Evolutionary conservation across 2,888 invertebrate species (phyloP).

Genomic region (Tenodera sinensis): DNA sequence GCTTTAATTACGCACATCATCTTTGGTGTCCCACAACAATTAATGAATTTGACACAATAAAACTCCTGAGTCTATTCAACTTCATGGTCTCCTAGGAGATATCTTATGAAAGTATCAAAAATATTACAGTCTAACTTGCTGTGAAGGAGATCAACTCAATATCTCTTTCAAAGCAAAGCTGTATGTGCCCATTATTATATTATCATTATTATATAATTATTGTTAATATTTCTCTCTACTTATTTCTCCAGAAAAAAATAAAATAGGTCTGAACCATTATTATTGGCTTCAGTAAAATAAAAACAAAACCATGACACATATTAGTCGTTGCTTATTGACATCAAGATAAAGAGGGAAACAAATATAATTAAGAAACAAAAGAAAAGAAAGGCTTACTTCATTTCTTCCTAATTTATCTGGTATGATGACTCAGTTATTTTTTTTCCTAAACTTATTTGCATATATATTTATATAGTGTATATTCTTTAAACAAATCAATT

Average conservation of each 20-base stretch:
- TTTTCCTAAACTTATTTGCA: conserved; percentile 5
- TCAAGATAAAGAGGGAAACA: not conserved
- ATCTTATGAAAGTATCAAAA: conserved; percentile 56
- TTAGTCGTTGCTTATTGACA: conserved; percentile 9
- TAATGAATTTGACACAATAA: not conserved
- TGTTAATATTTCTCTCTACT: not conserved
- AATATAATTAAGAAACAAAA: conserved; percentile 9
- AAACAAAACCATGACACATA: not conserved
- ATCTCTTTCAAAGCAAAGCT: conserved; percentile 12
- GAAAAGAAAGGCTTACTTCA: not conserved
- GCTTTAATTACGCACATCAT: not conserved
- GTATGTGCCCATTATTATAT: conserved; percentile 18
- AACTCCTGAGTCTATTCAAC: not conserved
- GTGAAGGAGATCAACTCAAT: conserved; percentile 1
- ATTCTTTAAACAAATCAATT: conserved; percentile 7
- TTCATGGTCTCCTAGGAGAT: conserved; percentile 22
- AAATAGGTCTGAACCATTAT: not conserved
- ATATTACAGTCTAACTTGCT: conserved; percentile 42
- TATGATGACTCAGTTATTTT: conserved; percentile 16
- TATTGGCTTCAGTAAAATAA: conserved; percentile 8
- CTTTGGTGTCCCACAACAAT: not conserved
- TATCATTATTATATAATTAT: not conserved
- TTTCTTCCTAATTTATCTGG: not conserved
- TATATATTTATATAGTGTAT: conserved; percentile 16
- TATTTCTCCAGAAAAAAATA: not conserved